Conservation (phyloP, 2,797 vertebrate genomes). For the Triplophysa bombifrons region DNA sequence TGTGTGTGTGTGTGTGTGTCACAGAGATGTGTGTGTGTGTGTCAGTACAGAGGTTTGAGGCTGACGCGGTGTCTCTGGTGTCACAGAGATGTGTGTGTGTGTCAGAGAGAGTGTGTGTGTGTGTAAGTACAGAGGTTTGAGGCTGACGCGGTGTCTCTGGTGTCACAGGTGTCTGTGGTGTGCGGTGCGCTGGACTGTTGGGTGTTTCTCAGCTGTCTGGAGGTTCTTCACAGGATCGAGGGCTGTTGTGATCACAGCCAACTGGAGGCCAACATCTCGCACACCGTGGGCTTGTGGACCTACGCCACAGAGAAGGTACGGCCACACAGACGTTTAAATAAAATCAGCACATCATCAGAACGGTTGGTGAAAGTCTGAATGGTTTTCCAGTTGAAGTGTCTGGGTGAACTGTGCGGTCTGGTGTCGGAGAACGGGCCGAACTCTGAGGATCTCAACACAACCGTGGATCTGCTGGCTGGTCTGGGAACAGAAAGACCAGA, state of each 20-base stretch:
- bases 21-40: too few relatives aligned
- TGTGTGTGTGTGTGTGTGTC: too few relatives aligned
- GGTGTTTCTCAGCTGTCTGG: constrained; percentile 97
- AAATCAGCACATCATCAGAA: background rate
- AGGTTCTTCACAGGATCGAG: constrained; percentile 96
- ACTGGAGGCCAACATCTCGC: constrained; percentile 90
- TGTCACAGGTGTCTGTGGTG: constrained; percentile 85
- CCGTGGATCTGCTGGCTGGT: constrained; percentile 93
- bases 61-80: too few relatives aligned
- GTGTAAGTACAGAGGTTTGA: too few relatives aligned
- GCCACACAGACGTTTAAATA: background rate
- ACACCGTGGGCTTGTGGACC: constrained; percentile 94
- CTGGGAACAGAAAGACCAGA: constrained; percentile 92
- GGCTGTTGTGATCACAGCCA: constrained; percentile 91
- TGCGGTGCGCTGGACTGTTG: constrained; percentile 95
- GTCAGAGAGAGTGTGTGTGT: too few relatives aligned
- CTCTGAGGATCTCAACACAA: constrained; percentile 94
- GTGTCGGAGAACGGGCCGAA: constrained; percentile 88
- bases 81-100: too few relatives aligned
- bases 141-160: too few relatives aligned
- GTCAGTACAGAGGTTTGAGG: too few relatives aligned
- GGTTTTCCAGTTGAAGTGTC: constrained; percentile 82
- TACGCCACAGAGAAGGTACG: constrained; percentile 96
- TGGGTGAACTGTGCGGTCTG: constrained; percentile 94
- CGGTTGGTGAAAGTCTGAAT: background rate